Evolutionary conservation across 2,797 vertebrate genomes (phyloP).

Genomic region (Leptoclinus maculatus): DNA sequence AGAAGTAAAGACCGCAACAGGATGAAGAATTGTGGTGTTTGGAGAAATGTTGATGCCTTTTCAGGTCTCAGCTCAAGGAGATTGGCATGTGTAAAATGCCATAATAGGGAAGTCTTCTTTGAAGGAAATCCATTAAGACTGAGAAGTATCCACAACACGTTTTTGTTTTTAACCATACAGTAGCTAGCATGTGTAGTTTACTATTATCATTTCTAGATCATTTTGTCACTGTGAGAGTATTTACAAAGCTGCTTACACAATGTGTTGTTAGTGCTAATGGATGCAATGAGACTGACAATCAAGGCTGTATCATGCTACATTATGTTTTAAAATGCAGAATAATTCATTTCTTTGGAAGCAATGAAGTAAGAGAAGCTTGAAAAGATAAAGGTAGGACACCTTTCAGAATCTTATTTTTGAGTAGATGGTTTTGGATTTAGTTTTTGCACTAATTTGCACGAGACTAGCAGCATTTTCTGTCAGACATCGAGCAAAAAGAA

Average conservation of each 20-base stretch:
- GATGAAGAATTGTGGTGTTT: conserved; percentile 20
- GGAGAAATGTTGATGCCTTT: conserved; percentile 26
- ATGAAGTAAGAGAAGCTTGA: not conserved
- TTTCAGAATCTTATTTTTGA: not conserved
- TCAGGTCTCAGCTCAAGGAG: conserved; percentile 12
- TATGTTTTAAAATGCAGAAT: not conserved
- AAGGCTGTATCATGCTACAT: not conserved
- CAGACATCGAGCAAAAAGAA: not conserved
- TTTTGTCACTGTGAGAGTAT: conserved; percentile 5
- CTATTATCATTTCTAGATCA: conserved; percentile 9
- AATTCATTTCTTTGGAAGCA: not conserved
- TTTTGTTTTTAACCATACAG: not conserved
- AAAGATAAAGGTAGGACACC: not conserved
- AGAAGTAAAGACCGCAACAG: conserved; percentile 9
- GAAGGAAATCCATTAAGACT: conserved; percentile 21
- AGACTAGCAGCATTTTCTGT: not conserved
- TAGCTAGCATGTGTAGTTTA: not conserved
- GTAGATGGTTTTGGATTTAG: conserved; percentile 2
- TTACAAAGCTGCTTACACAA: conserved; percentile 2
- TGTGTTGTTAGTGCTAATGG: not conserved
- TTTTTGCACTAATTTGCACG: not conserved
- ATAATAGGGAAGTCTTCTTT: conserved; percentile 5
- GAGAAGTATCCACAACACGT: not conserved
- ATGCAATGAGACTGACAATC: not conserved
- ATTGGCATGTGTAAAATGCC: conserved; percentile 29